Conservation (phyloP, 2,113 vertebrate species). For the Hippolais icterina region DNA sequence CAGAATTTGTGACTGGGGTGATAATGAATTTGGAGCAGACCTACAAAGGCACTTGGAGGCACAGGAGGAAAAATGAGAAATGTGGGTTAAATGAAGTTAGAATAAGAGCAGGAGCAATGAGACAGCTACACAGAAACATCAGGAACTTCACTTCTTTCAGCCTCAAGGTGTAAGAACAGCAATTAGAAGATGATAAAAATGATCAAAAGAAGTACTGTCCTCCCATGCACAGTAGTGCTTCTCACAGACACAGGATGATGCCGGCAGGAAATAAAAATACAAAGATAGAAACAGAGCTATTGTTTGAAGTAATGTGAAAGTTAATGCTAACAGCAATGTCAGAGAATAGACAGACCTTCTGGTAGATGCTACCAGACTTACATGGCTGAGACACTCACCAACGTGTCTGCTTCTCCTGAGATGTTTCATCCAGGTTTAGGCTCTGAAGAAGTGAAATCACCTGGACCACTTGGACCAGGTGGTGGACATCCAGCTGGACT, state of each 20-base stretch:
- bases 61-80: neutral
- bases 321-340: neutral
- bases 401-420: neutral
- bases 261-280: neutral
- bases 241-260: neutral
- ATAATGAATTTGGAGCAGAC: neutral
- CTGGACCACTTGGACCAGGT: neutral
- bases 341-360: neutral
- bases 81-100: neutral
- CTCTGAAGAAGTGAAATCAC: neutral
- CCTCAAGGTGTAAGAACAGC: neutral
- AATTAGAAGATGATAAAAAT: neutral
- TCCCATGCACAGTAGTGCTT: neutral
- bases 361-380: neutral
- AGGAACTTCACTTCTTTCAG: neutral
- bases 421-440: neutral
- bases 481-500: neutral
- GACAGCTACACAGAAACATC: neutral
- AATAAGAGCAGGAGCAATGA: neutral
- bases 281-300: neutral
- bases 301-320: neutral
- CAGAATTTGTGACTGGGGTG: neutral
- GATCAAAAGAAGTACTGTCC: conserved; percentile 21
- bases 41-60: neutral
- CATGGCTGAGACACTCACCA: neutral